These are phyloP conservation scores for Otis tarda DNA, from an alignment of 2,113 vertebrate species.

Conservation along the genomic window DNA sequence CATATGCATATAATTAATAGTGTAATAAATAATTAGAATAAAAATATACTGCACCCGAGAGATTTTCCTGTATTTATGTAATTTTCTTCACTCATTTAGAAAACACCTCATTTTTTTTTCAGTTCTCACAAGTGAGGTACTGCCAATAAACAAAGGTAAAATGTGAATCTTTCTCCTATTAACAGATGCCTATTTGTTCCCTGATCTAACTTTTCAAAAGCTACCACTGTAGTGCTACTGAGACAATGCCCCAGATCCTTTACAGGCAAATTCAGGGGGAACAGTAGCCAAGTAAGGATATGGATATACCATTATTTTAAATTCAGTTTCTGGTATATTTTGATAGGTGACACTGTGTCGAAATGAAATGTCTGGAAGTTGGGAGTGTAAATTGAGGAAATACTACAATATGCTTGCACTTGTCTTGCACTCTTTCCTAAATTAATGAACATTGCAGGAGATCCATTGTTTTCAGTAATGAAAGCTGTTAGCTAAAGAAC, in stretches of 20 bases:
- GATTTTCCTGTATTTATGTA: not conserved
- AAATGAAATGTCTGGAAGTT: not conserved
- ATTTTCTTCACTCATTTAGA: not conserved
- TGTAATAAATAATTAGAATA: conserved; percentile 30
- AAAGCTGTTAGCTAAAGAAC: not conserved
- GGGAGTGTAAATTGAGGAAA: not conserved
- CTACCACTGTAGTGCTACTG: not conserved
- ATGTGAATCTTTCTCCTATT: not conserved
- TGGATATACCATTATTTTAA: not conserved
- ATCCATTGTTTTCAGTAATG: not conserved
- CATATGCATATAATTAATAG: not conserved
- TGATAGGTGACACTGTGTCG: not conserved
- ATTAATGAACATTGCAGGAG: not conserved
- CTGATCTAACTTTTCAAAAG: not conserved
- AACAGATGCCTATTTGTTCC: not conserved
- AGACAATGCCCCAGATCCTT: not conserved
- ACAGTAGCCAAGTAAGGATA: not conserved
- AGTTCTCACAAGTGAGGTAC: not conserved
- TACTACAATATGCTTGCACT: not conserved
- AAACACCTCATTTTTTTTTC: conserved; percentile 6
- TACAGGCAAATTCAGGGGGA: not conserved
- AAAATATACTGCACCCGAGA: not conserved
- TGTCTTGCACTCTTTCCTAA: not conserved
- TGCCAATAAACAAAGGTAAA: conserved; percentile 1
- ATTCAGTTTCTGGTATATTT: not conserved